Base-by-base conservation (phyloP, 2,797 vertebrate species). In the Parambassis ranga region DNA sequence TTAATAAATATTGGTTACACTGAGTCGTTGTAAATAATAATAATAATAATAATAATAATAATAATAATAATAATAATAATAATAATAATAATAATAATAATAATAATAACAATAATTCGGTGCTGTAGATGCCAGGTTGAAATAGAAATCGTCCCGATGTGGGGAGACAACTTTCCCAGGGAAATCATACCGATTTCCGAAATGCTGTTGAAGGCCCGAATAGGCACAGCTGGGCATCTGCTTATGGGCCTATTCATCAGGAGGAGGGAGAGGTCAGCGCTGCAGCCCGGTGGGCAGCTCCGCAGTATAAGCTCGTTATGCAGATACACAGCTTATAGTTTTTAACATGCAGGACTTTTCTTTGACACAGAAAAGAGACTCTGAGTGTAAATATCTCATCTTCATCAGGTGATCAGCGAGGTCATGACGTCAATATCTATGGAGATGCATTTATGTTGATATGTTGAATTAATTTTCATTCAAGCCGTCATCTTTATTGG, bases 181-280 rank as follows among this genome's bases (percentile, higher is more conserved):
- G 87, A 94, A 93, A 94, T 95, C 93, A 94, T 91, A 92, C 89
- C 88, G 88, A 94, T 95, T 95, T 95, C 89, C 85, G 82, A 93
- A 92, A 87, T 93, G 92, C 91, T 88, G 92, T 92, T 94, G 94
- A 94, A 93, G 94, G 92, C 88, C 92, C 90, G 87, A 91, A 86
- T 90, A 90, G 90, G 91, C 92, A 92, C 94, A 93, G 93, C 92
- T 90, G 94, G 94, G 81, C 85, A 82, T 76, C 89, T 90, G 87
- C 91, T 92, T 79, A 70, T 82, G 91, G 88, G 63, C 76, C 91
- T 77, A 89, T 92, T 93, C 91, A 93, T 89, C 80, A 86, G 81
- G 83, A 85, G 88, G 90, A 90, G 85, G 75, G 77, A 85, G 90
- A 88, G 90, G 92, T 92, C 91, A 92, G 69, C 55, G 70, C 84